Evolutionary conservation across 2,113 vertebrate species (phyloP).

Genomic region (Rhadina sibilatrix): DNA sequence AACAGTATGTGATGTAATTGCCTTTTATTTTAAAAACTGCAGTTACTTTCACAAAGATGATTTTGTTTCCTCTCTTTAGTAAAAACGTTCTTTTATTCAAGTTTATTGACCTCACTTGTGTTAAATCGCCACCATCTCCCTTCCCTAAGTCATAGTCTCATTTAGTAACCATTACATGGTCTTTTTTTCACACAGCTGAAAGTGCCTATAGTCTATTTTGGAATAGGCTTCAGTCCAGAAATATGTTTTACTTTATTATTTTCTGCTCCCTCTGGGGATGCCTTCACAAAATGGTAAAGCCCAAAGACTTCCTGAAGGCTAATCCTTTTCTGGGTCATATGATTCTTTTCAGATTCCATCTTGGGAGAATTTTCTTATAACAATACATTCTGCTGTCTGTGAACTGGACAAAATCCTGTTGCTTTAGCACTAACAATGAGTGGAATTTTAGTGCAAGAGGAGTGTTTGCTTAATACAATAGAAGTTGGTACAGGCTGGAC

Average conservation of each 20-base stretch:
- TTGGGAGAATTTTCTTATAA: conserved; percentile 74
- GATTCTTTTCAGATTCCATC: conserved; percentile 79
- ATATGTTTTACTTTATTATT: conserved; percentile 73
- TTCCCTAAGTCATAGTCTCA: conserved; percentile 18
- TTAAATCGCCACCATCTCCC: conserved; percentile 34
- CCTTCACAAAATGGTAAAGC: conserved; percentile 73
- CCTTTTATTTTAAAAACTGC: conserved; percentile 32
- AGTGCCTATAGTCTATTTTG: conserved; percentile 59
- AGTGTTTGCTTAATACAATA: conserved; percentile 77
- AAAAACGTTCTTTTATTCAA: conserved; percentile 49
- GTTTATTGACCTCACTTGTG: conserved; percentile 32
- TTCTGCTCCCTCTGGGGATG: conserved; percentile 65
- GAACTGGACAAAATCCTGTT: conserved; percentile 76
- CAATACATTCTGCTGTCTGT: conserved; percentile 74
- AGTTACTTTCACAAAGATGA: not conserved
- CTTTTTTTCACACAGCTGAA: conserved; percentile 67
- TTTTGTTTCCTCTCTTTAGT: not conserved
- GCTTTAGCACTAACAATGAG: conserved; percentile 77
- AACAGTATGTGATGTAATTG: not conserved
- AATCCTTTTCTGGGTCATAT: conserved; percentile 80
- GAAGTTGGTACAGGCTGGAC: conserved; percentile 69
- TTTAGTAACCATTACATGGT: conserved; percentile 28
- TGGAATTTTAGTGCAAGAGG: conserved; percentile 72
- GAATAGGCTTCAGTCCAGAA: conserved; percentile 65
- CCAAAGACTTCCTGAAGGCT: conserved; percentile 79